Evolutionary conservation across 2,113 vertebrate species (phyloP).

Genomic region (Elaphurus davidianus): DNA sequence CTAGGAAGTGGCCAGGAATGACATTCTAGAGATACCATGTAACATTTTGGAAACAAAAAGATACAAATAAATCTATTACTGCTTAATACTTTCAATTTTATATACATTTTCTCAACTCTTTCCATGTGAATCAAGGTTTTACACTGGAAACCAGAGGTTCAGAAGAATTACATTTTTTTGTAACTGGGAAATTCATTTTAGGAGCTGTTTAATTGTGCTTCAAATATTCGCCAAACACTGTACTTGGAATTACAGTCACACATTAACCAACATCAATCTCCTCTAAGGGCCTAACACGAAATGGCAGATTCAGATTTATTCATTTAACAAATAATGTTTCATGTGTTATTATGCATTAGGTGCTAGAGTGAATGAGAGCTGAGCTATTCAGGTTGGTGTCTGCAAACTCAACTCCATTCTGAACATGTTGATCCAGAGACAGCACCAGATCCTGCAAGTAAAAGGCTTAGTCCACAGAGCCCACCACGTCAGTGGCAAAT

Average conservation of each 20-base stretch:
- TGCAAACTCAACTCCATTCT: neutral
- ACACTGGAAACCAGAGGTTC: neutral
- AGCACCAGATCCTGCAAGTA: neutral
- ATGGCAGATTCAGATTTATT: neutral
- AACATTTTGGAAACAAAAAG: neutral
- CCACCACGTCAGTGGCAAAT: neutral
- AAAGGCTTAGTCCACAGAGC: neutral
- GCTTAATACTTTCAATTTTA: neutral
- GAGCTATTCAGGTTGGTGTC: neutral
- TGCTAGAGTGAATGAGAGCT: neutral
- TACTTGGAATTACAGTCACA: neutral
- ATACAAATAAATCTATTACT: neutral
- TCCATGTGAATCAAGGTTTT: neutral
- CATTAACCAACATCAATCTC: neutral
- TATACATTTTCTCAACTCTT: neutral
- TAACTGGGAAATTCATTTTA: neutral
- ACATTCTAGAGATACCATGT: neutral
- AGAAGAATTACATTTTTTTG: neutral
- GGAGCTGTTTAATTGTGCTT: neutral
- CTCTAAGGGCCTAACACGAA: neutral
- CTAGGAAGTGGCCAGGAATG: neutral
- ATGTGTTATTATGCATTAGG: neutral
- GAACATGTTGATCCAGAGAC: neutral
- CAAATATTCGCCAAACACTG: neutral
- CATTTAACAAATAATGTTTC: neutral